Base-by-base conservation (phyloP, 2,797 vertebrate genomes). In the Microctenopoma steveboyesi region DNA sequence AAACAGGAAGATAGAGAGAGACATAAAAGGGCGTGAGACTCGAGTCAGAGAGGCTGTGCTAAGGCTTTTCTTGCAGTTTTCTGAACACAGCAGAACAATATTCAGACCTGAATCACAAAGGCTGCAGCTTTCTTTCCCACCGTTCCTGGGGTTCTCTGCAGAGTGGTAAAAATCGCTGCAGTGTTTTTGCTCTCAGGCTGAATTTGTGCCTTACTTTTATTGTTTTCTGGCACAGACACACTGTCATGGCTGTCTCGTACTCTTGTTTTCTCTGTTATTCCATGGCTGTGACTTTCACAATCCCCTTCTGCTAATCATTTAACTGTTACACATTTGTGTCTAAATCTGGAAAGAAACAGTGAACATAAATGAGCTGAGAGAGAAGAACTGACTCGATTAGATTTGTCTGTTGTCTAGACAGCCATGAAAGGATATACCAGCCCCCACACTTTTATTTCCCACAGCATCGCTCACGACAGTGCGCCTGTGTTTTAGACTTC, bases 1-100 rank as follows among this genome's bases (percentile, higher is more conserved):
- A 89, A 86, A 80, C 87, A 91, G 93, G 90, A 86, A 92, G 79
- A 90, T 79, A 89, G 84, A 91, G 77, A 88, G 81, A 91, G 79
- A 90, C 87, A 91, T 88, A 89, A 91, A 76, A 90, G 82, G 81
- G 72, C 15, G 47, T 90, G 84, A 91, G 74, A 88, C 79, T 84
- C 35, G 25, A 79, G 76, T 76, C 84, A 89, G 69, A 86, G 66
- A 77, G 66, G 52, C 40, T 7, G 54, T 48, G 69, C 35, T 59
- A 66, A 84, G 53, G 78, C 65, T 12, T 27, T 64, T 22, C 3
- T 52, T 45, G 35, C 15, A 5, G 28, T 47, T 16, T 25, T n/a
- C 16, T 4, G 13, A 63, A 33, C 5, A 56, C 0, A 46, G 11
- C 1, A 10, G 43, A 6, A 14, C 4, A 35, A 39, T 53, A 47